These are phyloP conservation scores for Speoplatyrhinus poulsoni DNA, from an alignment of 2,113 vertebrate genomes.

Conservation along the genomic window DNA sequence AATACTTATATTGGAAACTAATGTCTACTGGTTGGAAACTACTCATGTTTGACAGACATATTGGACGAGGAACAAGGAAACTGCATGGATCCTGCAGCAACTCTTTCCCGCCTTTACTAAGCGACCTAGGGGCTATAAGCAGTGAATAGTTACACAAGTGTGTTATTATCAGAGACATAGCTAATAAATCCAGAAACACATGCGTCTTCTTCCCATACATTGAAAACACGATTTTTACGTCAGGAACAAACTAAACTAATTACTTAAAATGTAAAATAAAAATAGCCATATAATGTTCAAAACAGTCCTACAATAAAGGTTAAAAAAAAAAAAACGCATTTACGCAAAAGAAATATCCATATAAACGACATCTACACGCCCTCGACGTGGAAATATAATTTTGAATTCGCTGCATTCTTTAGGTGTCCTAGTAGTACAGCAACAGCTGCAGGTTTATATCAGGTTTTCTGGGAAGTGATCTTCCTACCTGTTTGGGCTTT, in stretches of 20 bases:
- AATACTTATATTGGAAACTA: constrained; percentile 55
- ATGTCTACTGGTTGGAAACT: constrained; percentile 49
- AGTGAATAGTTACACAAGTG: constrained; percentile 43
- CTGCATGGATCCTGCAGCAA: constrained; percentile 47
- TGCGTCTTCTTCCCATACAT: constrained; percentile 63
- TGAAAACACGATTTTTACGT: constrained; percentile 50
- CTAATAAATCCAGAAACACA: constrained; percentile 57
- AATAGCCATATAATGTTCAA: constrained; percentile 33
- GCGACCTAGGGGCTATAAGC: constrained; percentile 30
- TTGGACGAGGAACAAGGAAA: constrained; percentile 51
- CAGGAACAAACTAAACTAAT: constrained; percentile 42
- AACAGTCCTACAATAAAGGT: constrained; percentile 64
- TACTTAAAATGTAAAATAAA: constrained; percentile 62
- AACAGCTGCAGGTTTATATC: constrained; percentile 57
- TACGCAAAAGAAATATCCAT: constrained; percentile 64
- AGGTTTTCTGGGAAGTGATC: constrained; percentile 74
- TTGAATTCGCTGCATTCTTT: constrained; percentile 34
- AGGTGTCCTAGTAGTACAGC: constrained; percentile 69
- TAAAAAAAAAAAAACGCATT: constrained; percentile 34
- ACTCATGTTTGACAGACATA: constrained; percentile 39
- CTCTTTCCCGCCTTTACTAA: constrained; percentile 36
- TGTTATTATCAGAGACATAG: constrained; percentile 39
- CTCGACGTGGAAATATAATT: constrained; percentile 47
- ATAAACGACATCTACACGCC: constrained; percentile 62
- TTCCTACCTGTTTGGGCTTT: constrained; percentile 76